Conservation (phyloP, 1,140 invertebrate species). For the Holcopasites calliopsidis region DNA sequence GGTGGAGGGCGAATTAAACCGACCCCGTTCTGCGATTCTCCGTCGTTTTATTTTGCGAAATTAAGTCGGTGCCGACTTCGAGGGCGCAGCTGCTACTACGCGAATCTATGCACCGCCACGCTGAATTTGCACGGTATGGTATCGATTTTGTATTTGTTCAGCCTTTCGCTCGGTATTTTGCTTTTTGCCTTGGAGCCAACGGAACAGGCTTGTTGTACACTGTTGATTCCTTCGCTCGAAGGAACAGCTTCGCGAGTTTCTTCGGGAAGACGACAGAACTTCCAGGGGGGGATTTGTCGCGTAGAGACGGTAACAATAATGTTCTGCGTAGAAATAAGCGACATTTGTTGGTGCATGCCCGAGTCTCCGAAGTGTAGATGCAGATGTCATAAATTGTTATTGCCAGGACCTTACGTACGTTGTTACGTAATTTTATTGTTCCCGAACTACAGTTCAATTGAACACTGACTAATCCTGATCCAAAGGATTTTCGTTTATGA, state of each 20-base stretch:
- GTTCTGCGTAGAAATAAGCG: neutral
- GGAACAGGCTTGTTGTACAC: neutral
- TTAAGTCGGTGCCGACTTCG: slow-evolving; percentile 25
- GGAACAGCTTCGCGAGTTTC: neutral
- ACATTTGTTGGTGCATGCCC: no score
- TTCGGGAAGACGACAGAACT: neutral
- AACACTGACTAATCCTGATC: no score
- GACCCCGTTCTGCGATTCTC: slow-evolving; percentile 10
- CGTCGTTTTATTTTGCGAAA: slow-evolving; percentile 34
- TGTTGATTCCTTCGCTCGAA: neutral
- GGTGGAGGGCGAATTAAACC: slow-evolving; percentile 19
- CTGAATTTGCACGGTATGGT: neutral
- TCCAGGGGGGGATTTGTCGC: neutral
- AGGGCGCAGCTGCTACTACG: slow-evolving; percentile 21
- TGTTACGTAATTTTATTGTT: no score
- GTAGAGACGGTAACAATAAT: neutral
- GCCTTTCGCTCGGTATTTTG: neutral
- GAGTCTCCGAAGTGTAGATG: no score
- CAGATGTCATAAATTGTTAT: no score
- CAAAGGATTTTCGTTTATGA: no score
- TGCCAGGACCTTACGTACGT: no score
- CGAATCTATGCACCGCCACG: neutral
- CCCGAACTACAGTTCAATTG: no score
- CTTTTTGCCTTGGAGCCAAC: neutral
- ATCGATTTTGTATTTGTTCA: neutral